Conservation (phyloP, 2,888 invertebrate genomes). For the Xanthorhoe spadicearia region DNA sequence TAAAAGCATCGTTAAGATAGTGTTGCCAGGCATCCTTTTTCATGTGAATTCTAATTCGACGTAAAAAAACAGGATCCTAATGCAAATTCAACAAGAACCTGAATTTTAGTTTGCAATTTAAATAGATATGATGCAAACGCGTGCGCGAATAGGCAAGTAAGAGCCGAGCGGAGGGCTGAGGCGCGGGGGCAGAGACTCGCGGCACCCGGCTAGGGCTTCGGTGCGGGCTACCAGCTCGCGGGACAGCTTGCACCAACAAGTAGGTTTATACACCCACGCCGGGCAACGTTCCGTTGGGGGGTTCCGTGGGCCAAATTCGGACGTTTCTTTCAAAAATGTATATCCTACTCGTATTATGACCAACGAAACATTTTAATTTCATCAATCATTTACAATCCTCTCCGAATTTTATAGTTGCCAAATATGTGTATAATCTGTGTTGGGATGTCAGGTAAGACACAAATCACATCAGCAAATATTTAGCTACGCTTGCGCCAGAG, state of each 20-base stretch:
- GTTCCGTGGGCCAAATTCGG: neutral
- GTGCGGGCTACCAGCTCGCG: neutral
- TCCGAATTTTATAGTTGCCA: slow-evolving; percentile 15
- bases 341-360: neutral
- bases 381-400: neutral
- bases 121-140: slow-evolving; percentile 48
- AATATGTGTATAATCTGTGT: slow-evolving; percentile 15
- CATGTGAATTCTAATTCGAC: slow-evolving; percentile 40
- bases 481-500: slow-evolving; percentile 34
- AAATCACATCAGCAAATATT: slow-evolving; percentile 25
- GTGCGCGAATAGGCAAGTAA: slow-evolving; percentile 36
- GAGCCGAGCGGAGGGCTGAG: slow-evolving; percentile 24
- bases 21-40: slow-evolving; percentile 31
- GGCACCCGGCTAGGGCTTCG: neutral
- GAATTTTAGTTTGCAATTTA: slow-evolving; percentile 44
- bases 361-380: neutral
- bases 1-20: slow-evolving; percentile 20
- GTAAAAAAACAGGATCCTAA: slow-evolving; percentile 44
- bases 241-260: neutral
- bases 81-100: slow-evolving; percentile 44
- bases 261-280: neutral
- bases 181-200: neutral
- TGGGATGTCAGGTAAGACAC: slow-evolving; percentile 24
- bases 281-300: neutral
- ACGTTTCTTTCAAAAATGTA: neutral